Base-by-base conservation (phyloP, 2,797 vertebrate genomes). In the Miichthys miiuy region DNA sequence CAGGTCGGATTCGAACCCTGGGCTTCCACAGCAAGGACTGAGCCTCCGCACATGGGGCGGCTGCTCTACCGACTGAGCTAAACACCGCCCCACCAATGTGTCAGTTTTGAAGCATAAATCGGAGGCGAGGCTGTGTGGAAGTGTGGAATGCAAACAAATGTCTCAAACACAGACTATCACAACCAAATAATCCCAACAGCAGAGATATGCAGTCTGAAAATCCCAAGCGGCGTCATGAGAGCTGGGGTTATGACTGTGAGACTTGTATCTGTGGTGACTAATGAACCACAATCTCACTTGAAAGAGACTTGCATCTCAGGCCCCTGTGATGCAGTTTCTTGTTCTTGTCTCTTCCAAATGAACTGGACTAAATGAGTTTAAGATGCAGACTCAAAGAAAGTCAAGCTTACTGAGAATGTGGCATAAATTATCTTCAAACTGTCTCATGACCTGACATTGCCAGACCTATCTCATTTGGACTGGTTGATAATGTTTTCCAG, bases 281-380 rank as follows among this genome's bases (percentile, higher is more conserved):
- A 74, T 68, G 18, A 71, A 68, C 57, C 44, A 60, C 69, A 68
- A 30, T 0, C 34, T 70, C 48, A n/a, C 23, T 54, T 50, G n/a
- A 69, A 72, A 72, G 54, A 46, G 12, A 25, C 46, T 27, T 55
- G 6, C 23, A 38, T 50, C 34, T 60, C 11, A 56, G 42, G 25
- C 65, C 2, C 23, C 34, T 10, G 9, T 69, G 58, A 72, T 66
- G 38, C 46, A 61, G 34, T 47, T 54, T 41, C 17, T 72, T 18
- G 8, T 67, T 78, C 48, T 38, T 21, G 9, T 66, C 41, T 71
- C 51, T 21, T 54, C 34, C 55, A 48, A 69, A 68, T 63, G 6
- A 57, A 52, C 48, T 46, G 20, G 65, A 48, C 17, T 46, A 54
- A 78, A 80, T 46, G 17, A 82, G 12, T 81, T 63, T 47, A 78